Evolutionary conservation across 2,113 vertebrate genomes (phyloP).

Genomic region (Orthochromis malagaraziensis): DNA sequence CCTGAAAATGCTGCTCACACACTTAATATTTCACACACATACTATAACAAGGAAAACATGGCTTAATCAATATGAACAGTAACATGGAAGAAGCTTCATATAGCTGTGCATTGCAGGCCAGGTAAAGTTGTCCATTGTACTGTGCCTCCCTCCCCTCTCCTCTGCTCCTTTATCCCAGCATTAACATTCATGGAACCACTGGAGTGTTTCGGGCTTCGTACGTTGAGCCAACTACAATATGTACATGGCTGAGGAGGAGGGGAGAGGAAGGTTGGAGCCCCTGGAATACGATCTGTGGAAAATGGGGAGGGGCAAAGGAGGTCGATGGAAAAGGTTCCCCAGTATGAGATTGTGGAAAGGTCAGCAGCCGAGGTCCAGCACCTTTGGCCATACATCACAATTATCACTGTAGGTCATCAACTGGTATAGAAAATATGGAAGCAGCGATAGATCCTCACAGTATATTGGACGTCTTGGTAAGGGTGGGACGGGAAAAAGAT

Average conservation of each 20-base stretch:
- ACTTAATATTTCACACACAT: neutral
- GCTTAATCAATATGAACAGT: neutral
- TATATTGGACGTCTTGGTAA: neutral
- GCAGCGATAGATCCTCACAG: neutral
- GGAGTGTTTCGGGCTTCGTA: conserved; percentile 59
- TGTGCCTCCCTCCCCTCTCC: neutral
- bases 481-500: neutral
- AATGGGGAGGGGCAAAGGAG: neutral
- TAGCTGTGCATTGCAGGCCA: conserved; percentile 31
- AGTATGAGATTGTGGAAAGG: conserved; percentile 62
- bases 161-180: conserved; percentile 10
- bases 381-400: conserved; percentile 65
- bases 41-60: neutral
- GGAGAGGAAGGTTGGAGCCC: neutral
- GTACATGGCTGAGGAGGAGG: neutral
- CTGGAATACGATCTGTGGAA: neutral
- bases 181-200: conserved; percentile 76
- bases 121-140: conserved; percentile 24
- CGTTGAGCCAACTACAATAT: conserved; percentile 50
- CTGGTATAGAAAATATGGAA: conserved; percentile 51
- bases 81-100: neutral
- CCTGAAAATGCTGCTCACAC: neutral
- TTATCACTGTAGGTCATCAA: conserved; percentile 66
- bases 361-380: conserved; percentile 55
- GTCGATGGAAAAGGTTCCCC: conserved; percentile 53